Conservation (phyloP, 2,888 invertebrate species). For the Scotopteryx bipunctaria region DNA sequence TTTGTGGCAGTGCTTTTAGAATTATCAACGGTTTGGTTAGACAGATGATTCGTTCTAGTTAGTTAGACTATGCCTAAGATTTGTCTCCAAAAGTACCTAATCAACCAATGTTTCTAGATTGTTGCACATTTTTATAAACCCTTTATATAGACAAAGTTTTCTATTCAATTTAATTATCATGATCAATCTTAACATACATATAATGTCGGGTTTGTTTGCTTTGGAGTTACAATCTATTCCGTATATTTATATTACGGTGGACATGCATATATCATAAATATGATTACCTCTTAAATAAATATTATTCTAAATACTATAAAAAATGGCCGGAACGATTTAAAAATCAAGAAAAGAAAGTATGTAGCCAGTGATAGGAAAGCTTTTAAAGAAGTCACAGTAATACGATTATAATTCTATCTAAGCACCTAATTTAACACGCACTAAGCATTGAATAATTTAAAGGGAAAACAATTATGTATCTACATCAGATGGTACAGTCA, state of each 20-base stretch:
- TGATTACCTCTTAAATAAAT: slow-evolving; percentile 39
- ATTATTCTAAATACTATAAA: slow-evolving; percentile 69
- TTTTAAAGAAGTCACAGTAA: slow-evolving; percentile 12
- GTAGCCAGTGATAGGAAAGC: slow-evolving; percentile 20
- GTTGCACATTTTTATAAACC: too few species aligned
- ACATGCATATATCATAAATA: slow-evolving; percentile 11
- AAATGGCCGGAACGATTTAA: slow-evolving; percentile 79
- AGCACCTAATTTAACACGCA: slow-evolving; percentile 15
- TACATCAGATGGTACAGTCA: background rate
- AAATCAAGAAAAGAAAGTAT: slow-evolving; percentile 55
- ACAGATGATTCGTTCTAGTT: background rate
- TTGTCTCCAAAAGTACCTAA: too few species aligned
- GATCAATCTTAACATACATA: too few species aligned
- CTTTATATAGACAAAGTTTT: too few species aligned
- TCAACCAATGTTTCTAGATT: too few species aligned
- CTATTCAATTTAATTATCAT: too few species aligned
- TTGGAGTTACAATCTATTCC: background rate
- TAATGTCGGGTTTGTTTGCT: too few species aligned
- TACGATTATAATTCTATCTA: slow-evolving; percentile 14
- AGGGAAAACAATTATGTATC: slow-evolving; percentile 1
- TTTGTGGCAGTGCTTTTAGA: slow-evolving; percentile 45
- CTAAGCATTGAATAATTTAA: slow-evolving; percentile 16
- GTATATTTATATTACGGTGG: slow-evolving; percentile 4
- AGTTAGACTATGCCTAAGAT: too few species aligned
- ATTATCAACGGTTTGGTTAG: background rate